Conservation (phyloP, 2,113 vertebrate genomes). For the Recurvirostra avosetta region DNA sequence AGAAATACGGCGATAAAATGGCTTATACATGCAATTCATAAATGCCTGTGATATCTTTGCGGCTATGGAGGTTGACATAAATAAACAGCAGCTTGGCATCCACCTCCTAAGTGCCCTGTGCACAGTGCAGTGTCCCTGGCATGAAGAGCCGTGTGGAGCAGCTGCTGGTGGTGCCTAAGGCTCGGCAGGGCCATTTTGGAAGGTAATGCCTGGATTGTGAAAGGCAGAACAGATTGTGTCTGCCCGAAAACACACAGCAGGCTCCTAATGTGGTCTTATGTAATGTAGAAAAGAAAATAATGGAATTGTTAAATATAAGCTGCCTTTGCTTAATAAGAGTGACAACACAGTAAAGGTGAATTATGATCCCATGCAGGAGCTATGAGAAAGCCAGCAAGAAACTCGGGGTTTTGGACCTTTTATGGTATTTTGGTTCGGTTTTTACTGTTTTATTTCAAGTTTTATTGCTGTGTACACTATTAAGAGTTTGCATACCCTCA, state of each 20-base stretch:
- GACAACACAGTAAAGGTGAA: not conserved
- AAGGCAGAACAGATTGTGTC: not conserved
- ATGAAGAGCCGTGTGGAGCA: accelerated
- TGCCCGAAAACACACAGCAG: not conserved
- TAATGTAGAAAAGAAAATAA: not conserved
- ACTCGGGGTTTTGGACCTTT: not conserved
- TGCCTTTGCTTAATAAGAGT: not conserved
- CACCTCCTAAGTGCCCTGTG: not conserved
- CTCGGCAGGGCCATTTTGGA: not conserved
- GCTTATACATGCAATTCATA: conserved; percentile 62
- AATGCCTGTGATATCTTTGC: conserved; percentile 59
- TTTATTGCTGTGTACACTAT: not conserved
- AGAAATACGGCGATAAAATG: not conserved
- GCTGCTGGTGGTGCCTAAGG: not conserved
- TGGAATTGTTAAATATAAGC: not conserved
- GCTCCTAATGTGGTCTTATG: not conserved
- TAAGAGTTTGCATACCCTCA: not conserved
- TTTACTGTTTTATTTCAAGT: not conserved
- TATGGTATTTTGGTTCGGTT: not conserved
- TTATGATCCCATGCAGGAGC: not conserved
- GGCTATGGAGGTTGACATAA: conserved; percentile 36
- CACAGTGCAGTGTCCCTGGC: not conserved
- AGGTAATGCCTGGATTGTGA: not conserved
- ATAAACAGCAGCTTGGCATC: conserved; percentile 43
- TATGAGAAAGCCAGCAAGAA: not conserved